These are phyloP conservation scores for Sebastes fasciatus DNA, from an alignment of 2,113 vertebrate genomes.

Conservation along the genomic window DNA sequence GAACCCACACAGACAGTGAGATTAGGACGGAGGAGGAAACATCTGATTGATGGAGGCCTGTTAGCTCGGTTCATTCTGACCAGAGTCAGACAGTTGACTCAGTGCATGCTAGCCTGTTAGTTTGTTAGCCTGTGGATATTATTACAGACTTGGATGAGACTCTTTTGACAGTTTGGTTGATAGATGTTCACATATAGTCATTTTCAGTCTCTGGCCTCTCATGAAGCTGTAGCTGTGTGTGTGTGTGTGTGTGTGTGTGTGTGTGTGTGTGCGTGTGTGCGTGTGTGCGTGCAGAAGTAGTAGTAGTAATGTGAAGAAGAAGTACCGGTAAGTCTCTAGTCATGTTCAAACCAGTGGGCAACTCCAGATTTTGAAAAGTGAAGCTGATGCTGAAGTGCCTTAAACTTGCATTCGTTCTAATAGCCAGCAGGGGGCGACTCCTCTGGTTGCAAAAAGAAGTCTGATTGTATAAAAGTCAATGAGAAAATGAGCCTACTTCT, in stretches of 20 bases:
- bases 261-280: background rate
- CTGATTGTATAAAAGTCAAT: too few species aligned
- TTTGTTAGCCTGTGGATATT: background rate
- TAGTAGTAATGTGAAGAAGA: too few species aligned
- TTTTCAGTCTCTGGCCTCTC: background rate
- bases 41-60: too few species aligned
- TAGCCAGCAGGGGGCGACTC: too few species aligned
- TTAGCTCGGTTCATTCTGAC: background rate
- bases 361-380: too few species aligned
- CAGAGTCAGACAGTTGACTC: background rate
- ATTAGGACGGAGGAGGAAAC: background rate
- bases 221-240: background rate
- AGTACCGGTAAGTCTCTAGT: too few species aligned
- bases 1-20: constrained; percentile 1
- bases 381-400: too few species aligned
- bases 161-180: background rate
- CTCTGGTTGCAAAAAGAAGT: too few species aligned
- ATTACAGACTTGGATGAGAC: background rate
- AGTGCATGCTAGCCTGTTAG: background rate
- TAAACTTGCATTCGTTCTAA: too few species aligned
- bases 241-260: constrained; percentile 2
- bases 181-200: background rate
- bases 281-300: too few species aligned
- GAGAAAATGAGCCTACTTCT: too few species aligned
- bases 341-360: too few species aligned